These are phyloP conservation scores for Rhinogobio ventralis DNA, from an alignment of 2,797 vertebrate genomes.

Conservation along the genomic window DNA sequence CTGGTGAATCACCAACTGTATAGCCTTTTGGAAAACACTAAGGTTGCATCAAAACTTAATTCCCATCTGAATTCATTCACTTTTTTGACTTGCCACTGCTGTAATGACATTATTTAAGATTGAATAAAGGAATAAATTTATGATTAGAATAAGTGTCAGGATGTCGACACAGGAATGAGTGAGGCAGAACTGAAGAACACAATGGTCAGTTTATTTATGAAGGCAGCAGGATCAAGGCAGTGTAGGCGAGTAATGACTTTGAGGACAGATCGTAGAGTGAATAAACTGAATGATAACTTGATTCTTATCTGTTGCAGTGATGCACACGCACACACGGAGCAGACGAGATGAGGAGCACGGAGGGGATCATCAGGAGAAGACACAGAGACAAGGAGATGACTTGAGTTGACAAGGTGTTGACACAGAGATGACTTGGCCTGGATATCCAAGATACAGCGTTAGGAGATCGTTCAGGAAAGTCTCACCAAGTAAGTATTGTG, in stretches of 20 bases:
- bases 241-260: background rate
- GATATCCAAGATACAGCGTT: background rate
- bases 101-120: too few relatives aligned
- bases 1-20: background rate
- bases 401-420: background rate
- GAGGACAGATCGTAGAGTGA: background rate
- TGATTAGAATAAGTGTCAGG: background rate
- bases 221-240: background rate
- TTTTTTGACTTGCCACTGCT: background rate
- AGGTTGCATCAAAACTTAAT: background rate
- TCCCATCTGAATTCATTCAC: background rate
- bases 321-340: background rate
- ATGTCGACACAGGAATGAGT: background rate
- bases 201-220: background rate
- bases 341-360: background rate
- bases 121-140: background rate
- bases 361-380: background rate
- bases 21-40: background rate
- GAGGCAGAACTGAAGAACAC: background rate
- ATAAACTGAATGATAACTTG: background rate
- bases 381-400: background rate
- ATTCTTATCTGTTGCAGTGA: background rate
- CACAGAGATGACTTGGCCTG: background rate
- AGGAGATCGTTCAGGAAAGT: background rate
- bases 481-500: background rate